Evolutionary conservation across 2,888 invertebrate species (phyloP).

Genomic region (Rosalia funebris): DNA sequence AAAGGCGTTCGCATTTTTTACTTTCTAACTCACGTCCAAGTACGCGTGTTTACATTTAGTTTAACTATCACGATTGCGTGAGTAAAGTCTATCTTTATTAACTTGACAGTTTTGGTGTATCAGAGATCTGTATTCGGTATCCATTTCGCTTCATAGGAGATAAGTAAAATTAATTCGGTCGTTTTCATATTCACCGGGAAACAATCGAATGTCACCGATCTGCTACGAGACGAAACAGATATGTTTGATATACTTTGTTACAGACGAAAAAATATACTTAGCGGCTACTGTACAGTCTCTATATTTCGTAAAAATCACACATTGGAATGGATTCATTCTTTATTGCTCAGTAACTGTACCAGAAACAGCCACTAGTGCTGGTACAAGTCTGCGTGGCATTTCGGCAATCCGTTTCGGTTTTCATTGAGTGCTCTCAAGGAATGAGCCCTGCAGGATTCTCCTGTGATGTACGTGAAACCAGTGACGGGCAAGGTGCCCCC

Average conservation of each 20-base stretch:
- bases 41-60: too few species aligned
- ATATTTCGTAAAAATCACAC: slow-evolving; percentile 60
- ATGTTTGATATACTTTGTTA: slow-evolving; percentile 21
- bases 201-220: slow-evolving; percentile 43
- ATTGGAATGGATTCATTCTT: slow-evolving; percentile 64
- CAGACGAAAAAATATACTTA: slow-evolving; percentile 55
- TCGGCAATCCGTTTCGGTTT: slow-evolving; percentile 58
- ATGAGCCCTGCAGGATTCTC: slow-evolving; percentile 70
- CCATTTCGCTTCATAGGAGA: slow-evolving; percentile 40
- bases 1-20: too few species aligned
- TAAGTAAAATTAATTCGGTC: slow-evolving; percentile 34
- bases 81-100: too few species aligned
- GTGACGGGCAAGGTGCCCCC: slow-evolving; percentile 76
- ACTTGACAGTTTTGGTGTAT: not conserved
- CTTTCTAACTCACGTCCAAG: too few species aligned
- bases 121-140: slow-evolving; percentile 9
- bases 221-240: slow-evolving; percentile 43
- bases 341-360: slow-evolving; percentile 51
- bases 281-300: slow-evolving; percentile 61
- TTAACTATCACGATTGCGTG: too few species aligned
- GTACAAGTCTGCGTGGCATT: slow-evolving; percentile 56
- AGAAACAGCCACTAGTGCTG: slow-evolving; percentile 52
- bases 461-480: slow-evolving; percentile 81
- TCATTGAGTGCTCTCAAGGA: slow-evolving; percentile 60
- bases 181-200: slow-evolving; percentile 9